A percentile compares a stretch with the other conserved stretches of the same genome.
Evolutionary conservation across 2,113 vertebrate species (phyloP).

Genomic region (Ophthalmolycus amberensis): DNA sequence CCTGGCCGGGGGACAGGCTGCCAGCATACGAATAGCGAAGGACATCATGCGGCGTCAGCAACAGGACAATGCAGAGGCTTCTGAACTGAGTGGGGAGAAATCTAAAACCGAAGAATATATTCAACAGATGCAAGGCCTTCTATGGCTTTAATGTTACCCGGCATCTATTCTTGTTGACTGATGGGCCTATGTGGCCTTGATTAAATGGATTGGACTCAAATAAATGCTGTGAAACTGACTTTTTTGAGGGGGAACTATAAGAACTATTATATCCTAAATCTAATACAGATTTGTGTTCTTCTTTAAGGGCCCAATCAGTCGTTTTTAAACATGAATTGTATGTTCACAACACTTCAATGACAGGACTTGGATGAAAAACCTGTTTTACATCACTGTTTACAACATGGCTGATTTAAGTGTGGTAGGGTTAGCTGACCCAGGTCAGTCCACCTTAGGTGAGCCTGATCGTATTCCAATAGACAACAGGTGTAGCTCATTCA

Average conservation of each 20-base stretch:
- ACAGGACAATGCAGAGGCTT: conserved; percentile 2
- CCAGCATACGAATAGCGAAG: conserved; percentile 79
- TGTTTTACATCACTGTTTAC: background rate
- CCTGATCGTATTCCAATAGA: too few relatives aligned
- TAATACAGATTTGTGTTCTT: background rate
- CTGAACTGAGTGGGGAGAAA: conserved; percentile 43
- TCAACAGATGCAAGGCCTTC: conserved; percentile 82
- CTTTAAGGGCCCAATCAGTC: background rate
- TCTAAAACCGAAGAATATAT: conserved; percentile 77
- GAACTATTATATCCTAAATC: background rate
- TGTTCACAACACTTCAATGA: background rate
- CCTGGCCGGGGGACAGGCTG: conserved; percentile 86
- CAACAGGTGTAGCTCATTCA: too few relatives aligned
- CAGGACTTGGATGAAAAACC: background rate
- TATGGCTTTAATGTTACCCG: conserved; percentile 77
- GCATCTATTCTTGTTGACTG: background rate
- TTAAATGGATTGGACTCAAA: background rate
- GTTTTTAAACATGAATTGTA: background rate
- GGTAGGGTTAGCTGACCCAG: background rate
- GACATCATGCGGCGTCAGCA: conserved; percentile 63
- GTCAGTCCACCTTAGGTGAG: too few relatives aligned
- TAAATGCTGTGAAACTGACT: background rate
- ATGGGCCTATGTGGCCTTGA: background rate
- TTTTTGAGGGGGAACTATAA: background rate
- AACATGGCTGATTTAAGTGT: background rate